Evolutionary conservation across 2,797 vertebrate species (phyloP).

Genomic region (Argya squamiceps): DNA sequence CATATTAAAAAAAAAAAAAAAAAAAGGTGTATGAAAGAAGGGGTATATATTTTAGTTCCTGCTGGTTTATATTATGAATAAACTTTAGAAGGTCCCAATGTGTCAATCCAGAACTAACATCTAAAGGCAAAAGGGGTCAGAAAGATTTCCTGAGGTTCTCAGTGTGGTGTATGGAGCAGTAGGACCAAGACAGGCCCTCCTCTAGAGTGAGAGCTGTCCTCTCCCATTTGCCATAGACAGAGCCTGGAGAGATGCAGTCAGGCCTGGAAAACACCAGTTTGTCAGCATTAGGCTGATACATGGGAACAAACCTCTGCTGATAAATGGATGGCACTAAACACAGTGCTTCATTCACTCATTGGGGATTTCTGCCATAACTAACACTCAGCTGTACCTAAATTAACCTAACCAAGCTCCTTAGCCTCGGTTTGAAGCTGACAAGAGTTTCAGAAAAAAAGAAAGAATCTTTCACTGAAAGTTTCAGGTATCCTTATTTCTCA

Average conservation of each 20-base stretch:
- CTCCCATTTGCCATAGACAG: not conserved
- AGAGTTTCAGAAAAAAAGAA: not conserved
- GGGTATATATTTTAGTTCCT: not conserved
- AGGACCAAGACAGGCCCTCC: not conserved
- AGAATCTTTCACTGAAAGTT: not conserved
- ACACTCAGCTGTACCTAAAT: not conserved
- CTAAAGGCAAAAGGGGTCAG: not conserved
- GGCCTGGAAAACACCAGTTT: not conserved
- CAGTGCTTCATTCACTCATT: not conserved
- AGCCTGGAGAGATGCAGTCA: not conserved
- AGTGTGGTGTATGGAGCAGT: not conserved
- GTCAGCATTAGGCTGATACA: not conserved
- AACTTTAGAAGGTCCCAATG: not conserved
- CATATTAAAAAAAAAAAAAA: not conserved
- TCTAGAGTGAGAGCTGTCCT: not conserved
- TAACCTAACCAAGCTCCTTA: not conserved
- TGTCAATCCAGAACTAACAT: not conserved
- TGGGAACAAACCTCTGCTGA: not conserved
- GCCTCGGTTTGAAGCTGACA: not conserved
- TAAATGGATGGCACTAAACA: not conserved
- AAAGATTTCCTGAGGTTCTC: not conserved
- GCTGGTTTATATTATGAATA: not conserved
- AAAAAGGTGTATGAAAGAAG: not conserved
- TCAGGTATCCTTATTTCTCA: not conserved
- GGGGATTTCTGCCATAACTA: not conserved